Evolutionary conservation across 2,113 vertebrate species (phyloP).

Genomic region (Empidonax alnorum): DNA sequence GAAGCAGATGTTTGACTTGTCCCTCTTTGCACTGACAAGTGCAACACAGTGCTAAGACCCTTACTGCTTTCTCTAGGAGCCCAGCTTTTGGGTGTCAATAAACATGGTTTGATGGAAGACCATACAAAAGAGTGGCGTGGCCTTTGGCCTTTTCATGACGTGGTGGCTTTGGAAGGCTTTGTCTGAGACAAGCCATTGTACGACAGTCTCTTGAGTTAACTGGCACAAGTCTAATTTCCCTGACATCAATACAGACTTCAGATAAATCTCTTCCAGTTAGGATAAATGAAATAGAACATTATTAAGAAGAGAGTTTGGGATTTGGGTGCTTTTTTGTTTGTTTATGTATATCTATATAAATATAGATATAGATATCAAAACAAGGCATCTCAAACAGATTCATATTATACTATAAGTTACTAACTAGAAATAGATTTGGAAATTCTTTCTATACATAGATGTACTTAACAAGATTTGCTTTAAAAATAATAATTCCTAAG

Average conservation of each 20-base stretch:
- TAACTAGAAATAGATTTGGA: background rate
- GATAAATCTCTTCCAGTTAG: background rate
- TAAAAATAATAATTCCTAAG: background rate
- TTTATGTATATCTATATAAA: background rate
- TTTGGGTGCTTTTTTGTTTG: rapidly evolving
- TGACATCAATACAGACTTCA: background rate
- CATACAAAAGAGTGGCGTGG: slow-evolving; percentile 12
- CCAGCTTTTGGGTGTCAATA: slow-evolving; percentile 48
- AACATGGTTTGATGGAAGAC: slow-evolving; percentile 50
- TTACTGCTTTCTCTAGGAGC: slow-evolving; percentile 42
- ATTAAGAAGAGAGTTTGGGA: background rate
- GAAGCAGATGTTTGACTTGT: slow-evolving; percentile 67
- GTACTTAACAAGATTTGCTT: background rate
- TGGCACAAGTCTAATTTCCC: slow-evolving; percentile 22
- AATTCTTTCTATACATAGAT: background rate
- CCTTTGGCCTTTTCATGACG: slow-evolving; percentile 47
- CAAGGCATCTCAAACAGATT: background rate
- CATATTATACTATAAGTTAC: background rate
- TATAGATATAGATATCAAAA: background rate
- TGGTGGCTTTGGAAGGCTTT: slow-evolving; percentile 46
- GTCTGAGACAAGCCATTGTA: slow-evolving; percentile 43
- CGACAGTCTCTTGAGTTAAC: slow-evolving; percentile 7
- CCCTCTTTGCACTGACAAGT: slow-evolving; percentile 68
- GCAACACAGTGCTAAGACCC: slow-evolving; percentile 31
- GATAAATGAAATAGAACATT: background rate